phyloP scores from a whole-genome alignment of 1,140 invertebrate genomes.

The Saccostrea glomerata region DNA sequence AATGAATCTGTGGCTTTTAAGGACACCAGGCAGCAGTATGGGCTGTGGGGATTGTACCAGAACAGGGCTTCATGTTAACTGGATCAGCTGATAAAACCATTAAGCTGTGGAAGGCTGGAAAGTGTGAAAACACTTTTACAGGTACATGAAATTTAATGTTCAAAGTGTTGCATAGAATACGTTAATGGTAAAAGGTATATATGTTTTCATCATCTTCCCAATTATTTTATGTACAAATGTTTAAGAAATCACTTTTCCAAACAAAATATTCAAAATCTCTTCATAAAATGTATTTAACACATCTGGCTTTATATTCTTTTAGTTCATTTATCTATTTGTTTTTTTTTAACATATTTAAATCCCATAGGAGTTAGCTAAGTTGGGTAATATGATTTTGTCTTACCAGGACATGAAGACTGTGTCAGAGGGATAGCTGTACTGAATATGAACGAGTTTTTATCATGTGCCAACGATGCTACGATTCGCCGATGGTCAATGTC shows the following conservation, averaged over 20 bases:
- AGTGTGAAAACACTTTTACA: conserved; percentile 77
- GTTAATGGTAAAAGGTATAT: too few species aligned
- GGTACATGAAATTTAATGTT: conserved; percentile 63
- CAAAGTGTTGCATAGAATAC: too few species aligned
- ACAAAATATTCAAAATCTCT: too few species aligned
- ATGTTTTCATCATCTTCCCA: too few species aligned
- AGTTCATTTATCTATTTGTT: too few species aligned
- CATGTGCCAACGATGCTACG: conserved; percentile 94
- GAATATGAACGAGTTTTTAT: conserved; percentile 87
- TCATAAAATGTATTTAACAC: too few species aligned
- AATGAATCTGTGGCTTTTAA: conserved; percentile 35
- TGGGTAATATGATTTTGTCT: not conserved
- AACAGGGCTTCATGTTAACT: conserved; percentile 86
- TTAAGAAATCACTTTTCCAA: too few species aligned
- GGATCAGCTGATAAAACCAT: conserved; percentile 93
- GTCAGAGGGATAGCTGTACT: conserved; percentile 88
- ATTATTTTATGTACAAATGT: too few species aligned
- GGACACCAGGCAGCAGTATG: conserved; percentile 93
- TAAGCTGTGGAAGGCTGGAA: conserved; percentile 86
- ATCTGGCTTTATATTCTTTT: too few species aligned
- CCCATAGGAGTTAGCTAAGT: too few species aligned
- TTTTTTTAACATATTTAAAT: too few species aligned
- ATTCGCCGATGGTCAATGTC: conserved; percentile 88
- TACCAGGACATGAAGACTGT: conserved; percentile 92
- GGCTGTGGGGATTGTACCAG: conserved; percentile 85